Conservation (phyloP, 2,113 vertebrate species). For the Aegypius monachus region DNA sequence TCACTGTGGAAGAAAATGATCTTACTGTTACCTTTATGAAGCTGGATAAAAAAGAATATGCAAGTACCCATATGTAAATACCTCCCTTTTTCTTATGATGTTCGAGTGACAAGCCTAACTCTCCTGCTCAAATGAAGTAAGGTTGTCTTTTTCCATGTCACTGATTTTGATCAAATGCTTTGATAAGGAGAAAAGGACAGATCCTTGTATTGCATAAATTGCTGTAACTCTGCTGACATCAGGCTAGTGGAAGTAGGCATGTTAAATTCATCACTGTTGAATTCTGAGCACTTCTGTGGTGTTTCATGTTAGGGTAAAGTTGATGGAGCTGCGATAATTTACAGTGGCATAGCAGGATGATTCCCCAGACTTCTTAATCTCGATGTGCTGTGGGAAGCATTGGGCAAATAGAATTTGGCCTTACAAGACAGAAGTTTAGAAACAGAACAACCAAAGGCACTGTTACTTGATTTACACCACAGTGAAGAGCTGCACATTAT, state of each 20-base stretch:
- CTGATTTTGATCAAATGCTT: slow-evolving; percentile 49
- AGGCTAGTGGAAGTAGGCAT: neutral
- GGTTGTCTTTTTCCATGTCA: slow-evolving; percentile 39
- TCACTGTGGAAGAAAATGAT: neutral
- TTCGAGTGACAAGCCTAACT: slow-evolving; percentile 22
- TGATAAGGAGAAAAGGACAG: slow-evolving; percentile 50
- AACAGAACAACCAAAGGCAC: neutral
- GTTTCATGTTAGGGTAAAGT: neutral
- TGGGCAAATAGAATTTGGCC: neutral
- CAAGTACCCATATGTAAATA: slow-evolving; percentile 33
- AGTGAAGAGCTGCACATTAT: neutral
- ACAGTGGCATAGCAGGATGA: neutral
- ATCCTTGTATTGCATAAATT: slow-evolving; percentile 40
- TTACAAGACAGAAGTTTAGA: neutral
- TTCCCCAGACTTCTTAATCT: neutral
- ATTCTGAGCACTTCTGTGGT: neutral
- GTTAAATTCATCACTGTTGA: slow-evolving; percentile 30
- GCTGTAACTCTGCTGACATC: slow-evolving; percentile 34
- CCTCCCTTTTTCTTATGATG: slow-evolving; percentile 23
- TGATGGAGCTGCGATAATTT: neutral
- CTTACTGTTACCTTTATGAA: slow-evolving; percentile 30
- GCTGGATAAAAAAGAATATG: slow-evolving; percentile 42
- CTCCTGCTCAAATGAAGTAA: slow-evolving; percentile 24
- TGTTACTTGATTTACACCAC: neutral
- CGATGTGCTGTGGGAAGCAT: neutral